Conservation (phyloP, 2,113 vertebrate genomes). For the Raja brachyura region DNA sequence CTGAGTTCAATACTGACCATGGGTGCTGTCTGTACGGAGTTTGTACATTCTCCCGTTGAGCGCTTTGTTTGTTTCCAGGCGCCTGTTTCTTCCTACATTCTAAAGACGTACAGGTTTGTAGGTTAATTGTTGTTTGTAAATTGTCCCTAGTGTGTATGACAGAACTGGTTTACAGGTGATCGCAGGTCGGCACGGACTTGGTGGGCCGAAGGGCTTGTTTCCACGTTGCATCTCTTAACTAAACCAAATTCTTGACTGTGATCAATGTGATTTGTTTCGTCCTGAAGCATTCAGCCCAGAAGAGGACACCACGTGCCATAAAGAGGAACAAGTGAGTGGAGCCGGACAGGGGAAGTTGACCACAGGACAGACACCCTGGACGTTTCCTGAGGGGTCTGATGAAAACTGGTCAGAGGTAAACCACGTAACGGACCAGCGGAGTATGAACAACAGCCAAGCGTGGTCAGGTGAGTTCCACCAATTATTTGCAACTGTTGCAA, state of each 20-base stretch:
- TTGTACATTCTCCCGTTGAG: too few species aligned
- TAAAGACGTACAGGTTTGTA: too few species aligned
- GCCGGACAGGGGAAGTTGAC: neutral
- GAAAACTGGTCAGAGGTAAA: conserved; percentile 12
- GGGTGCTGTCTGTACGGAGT: too few species aligned
- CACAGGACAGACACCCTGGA: neutral
- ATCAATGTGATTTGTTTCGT: conserved; percentile 15
- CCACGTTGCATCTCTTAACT: neutral
- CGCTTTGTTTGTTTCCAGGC: too few species aligned
- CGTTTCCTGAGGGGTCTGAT: neutral
- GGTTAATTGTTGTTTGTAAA: too few species aligned
- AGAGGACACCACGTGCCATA: conserved; percentile 18
- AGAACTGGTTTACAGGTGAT: too few species aligned
- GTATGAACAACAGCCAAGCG: neutral
- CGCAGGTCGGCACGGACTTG: too few species aligned
- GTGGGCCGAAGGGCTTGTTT: too few species aligned
- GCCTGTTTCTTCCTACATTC: too few species aligned
- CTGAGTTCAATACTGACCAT: too few species aligned
- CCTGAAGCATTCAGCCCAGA: neutral
- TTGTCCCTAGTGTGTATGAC: too few species aligned
- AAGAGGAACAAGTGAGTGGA: neutral
- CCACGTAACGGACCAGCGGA: neutral
- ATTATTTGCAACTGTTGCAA: neutral
- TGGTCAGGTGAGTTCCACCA: neutral
- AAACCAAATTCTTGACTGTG: neutral